Evolutionary conservation across 2,888 invertebrate genomes (phyloP).

Genomic region (Caenorhabditis sinica): DNA sequence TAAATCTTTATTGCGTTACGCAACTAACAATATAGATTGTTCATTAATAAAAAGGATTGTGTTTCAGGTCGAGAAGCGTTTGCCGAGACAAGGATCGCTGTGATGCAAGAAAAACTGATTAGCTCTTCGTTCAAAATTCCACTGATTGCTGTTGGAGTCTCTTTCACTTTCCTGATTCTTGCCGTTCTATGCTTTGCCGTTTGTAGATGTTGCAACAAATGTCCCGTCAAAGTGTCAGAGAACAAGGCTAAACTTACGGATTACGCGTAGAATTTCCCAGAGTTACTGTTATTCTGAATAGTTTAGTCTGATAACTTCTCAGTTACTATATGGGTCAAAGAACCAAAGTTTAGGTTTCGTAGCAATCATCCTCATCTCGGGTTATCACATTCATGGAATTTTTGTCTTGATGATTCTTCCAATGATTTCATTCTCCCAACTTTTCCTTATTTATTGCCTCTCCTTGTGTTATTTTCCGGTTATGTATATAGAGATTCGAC

Average conservation of each 20-base stretch:
- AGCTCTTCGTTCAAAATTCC: conserved; percentile 44
- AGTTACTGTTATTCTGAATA: neutral
- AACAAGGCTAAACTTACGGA: conserved; percentile 69
- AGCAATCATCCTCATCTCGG: conserved; percentile 30
- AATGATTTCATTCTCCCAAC: neutral
- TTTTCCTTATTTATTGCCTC: conserved; percentile 1
- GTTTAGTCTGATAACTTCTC: conserved; percentile 17
- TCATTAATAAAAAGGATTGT: conserved; percentile 18
- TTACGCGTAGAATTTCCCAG: conserved; percentile 32
- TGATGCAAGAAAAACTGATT: conserved; percentile 38
- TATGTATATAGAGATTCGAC: conserved; percentile 34
- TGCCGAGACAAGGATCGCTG: conserved; percentile 66
- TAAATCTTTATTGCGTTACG: conserved; percentile 60
- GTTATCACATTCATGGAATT: conserved; percentile 15
- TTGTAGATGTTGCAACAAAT: conserved; percentile 62
- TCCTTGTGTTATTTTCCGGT: conserved; percentile 57
- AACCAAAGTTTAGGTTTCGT: conserved; percentile 35
- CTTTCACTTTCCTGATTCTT: conserved; percentile 37
- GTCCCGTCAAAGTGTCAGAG: conserved; percentile 67
- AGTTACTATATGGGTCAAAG: conserved; percentile 24
- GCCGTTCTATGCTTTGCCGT: conserved; percentile 43
- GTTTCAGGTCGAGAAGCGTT: conserved; percentile 70
- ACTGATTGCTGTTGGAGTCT: conserved; percentile 40
- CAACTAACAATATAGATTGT: conserved; percentile 3
- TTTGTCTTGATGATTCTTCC: neutral